phyloP scores from a whole-genome alignment of 2,797 vertebrate species.

The Falco columbarius region DNA sequence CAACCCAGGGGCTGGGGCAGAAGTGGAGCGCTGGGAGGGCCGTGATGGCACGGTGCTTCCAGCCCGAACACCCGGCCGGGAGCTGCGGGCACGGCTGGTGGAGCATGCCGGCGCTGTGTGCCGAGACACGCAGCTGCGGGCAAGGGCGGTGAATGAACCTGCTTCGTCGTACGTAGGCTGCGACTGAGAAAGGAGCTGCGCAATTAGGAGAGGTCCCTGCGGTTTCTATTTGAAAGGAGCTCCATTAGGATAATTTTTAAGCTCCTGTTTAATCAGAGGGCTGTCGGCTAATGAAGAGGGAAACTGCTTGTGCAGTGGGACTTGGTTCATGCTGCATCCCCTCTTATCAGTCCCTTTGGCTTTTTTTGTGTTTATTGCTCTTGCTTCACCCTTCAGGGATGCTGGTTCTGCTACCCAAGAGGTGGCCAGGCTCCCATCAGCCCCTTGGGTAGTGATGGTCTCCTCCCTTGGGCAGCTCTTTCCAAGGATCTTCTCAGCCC shows the following conservation, averaged over 20 bases:
- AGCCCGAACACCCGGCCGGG: fast-evolving
- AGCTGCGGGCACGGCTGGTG: fast-evolving
- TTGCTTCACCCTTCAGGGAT: not conserved
- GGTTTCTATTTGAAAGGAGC: not conserved
- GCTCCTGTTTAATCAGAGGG: not conserved
- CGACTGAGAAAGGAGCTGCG: not conserved
- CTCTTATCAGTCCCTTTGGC: not conserved
- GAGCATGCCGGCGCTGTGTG: fast-evolving
- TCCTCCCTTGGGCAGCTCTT: not conserved
- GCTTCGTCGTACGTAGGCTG: not conserved
- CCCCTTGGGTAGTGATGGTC: not conserved
- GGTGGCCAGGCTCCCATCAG: not conserved
- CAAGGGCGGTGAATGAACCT: not conserved
- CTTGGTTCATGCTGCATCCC: not conserved
- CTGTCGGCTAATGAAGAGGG: not conserved
- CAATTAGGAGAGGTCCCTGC: not conserved
- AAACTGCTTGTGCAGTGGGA: fast-evolving
- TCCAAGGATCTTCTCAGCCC: not conserved
- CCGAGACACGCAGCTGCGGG: fast-evolving
- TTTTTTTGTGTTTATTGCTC: not conserved
- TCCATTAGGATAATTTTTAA: not conserved
- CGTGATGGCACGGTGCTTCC: fast-evolving
- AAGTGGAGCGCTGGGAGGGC: not conserved
- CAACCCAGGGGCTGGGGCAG: not conserved
- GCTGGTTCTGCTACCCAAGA: not conserved